Conservation (phyloP, 1,140 invertebrate species). For the Aporrectodea caliginosa region DNA sequence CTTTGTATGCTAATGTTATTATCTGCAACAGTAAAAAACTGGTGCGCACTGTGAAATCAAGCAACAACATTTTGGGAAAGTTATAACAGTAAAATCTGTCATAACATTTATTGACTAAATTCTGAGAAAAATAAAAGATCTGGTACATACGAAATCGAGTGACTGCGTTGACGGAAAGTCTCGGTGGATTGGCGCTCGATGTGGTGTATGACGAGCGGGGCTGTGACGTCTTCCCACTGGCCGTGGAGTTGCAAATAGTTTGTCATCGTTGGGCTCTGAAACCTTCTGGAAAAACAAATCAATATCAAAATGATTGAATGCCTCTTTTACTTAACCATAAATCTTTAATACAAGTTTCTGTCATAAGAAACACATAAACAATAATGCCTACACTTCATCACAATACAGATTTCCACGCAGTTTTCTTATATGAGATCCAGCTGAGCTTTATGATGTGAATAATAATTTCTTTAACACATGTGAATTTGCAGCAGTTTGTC, state of each 20-base stretch:
- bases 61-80: neutral
- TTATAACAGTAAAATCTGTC: neutral
- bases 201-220: neutral
- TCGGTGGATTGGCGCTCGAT: neutral
- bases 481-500: too few species aligned
- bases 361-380: neutral
- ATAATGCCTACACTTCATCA: neutral
- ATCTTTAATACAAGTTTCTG: neutral
- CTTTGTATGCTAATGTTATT: neutral
- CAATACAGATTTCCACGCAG: neutral
- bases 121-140: neutral
- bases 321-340: neutral
- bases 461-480: too few species aligned
- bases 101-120: neutral
- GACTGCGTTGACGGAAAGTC: constrained; percentile 18
- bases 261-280: neutral
- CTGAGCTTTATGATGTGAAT: too few species aligned
- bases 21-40: neutral
- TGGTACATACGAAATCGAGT: neutral
- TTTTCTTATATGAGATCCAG: neutral
- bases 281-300: neutral
- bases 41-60: neutral
- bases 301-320: neutral
- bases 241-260: neutral
- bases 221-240: neutral